These are phyloP conservation scores for Tokudaia muenninki DNA, from an alignment of 2,797 vertebrate genomes.

Conservation along the genomic window DNA sequence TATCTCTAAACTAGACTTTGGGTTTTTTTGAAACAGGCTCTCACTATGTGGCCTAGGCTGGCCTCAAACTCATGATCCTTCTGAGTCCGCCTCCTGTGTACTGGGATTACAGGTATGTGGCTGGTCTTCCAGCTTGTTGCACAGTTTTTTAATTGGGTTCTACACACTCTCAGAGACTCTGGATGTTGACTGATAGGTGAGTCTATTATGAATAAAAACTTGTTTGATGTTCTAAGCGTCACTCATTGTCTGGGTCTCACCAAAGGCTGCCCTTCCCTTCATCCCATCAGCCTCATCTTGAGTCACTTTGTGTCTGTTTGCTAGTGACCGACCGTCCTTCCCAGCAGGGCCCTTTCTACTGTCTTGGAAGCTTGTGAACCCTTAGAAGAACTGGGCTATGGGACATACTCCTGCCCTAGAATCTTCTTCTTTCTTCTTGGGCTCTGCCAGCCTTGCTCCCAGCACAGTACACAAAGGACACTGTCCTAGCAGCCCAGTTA, in stretches of 20 bases:
- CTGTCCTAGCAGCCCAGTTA: neutral
- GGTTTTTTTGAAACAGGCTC: neutral
- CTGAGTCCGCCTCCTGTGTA: neutral
- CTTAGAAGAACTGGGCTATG: neutral
- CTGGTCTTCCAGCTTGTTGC: neutral
- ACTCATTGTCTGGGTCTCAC: neutral
- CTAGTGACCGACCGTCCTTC: neutral
- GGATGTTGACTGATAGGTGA: neutral
- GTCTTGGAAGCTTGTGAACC: neutral
- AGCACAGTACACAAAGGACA: neutral
- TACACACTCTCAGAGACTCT: neutral
- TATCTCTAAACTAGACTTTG: neutral
- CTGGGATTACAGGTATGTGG: neutral
- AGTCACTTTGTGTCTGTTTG: neutral
- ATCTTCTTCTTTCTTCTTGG: neutral
- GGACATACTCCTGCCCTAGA: neutral
- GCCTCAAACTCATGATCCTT: neutral
- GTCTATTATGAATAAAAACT: conserved; percentile 24
- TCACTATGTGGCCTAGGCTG: neutral
- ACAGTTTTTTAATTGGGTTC: conserved; percentile 1
- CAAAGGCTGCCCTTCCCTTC: neutral
- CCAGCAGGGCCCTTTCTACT: neutral
- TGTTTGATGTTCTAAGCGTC: conserved; percentile 3
- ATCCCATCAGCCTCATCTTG: neutral
- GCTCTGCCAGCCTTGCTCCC: neutral